Evolutionary conservation across 2,113 vertebrate genomes (phyloP).

Genomic region (Puma concolor): DNA sequence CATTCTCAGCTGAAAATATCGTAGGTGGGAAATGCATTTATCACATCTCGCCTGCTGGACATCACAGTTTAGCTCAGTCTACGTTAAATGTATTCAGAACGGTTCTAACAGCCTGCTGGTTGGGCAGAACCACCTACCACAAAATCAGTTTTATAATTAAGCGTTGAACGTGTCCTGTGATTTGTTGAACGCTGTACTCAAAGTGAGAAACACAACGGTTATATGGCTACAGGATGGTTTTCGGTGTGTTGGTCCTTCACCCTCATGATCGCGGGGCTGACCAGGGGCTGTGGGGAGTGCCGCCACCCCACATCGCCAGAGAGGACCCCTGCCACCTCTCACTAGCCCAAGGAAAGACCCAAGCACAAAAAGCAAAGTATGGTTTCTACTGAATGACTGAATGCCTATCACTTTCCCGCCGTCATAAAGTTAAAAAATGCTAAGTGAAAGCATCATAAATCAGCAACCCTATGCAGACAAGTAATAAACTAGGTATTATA

Average conservation of each 20-base stretch:
- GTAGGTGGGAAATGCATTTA: neutral
- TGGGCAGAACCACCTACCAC: neutral
- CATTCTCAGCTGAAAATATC: neutral
- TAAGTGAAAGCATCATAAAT: neutral
- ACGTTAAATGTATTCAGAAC: neutral
- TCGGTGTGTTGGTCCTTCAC: neutral
- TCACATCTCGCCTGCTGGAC: neutral
- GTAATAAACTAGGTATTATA: neutral
- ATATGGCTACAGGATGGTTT: neutral
- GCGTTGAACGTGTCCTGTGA: neutral
- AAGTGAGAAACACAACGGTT: neutral
- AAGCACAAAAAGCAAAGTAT: neutral
- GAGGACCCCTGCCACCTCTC: neutral
- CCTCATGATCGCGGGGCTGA: neutral
- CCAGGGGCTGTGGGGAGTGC: neutral
- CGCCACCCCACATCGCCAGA: neutral
- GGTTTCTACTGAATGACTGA: neutral
- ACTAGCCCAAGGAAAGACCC: neutral
- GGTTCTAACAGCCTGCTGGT: neutral
- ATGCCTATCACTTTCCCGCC: neutral
- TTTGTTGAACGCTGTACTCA: neutral
- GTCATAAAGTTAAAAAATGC: neutral
- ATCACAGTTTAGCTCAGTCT: neutral
- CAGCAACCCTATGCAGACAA: neutral
- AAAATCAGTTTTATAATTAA: neutral